These are phyloP conservation scores for Gobio gobio DNA, from an alignment of 2,113 vertebrate genomes.

Conservation along the genomic window DNA sequence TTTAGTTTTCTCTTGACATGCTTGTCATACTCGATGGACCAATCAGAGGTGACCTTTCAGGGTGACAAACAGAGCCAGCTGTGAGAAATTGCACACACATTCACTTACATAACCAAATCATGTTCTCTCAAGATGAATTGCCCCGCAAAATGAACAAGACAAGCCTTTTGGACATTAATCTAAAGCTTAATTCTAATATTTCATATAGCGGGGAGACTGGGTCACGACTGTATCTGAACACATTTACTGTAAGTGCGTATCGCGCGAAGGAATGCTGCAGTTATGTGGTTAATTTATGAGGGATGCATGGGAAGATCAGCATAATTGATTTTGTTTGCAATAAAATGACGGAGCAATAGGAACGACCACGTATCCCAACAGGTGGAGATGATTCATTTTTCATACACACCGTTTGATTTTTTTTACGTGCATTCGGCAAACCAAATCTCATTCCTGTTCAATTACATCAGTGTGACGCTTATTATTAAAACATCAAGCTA, in stretches of 20 bases:
- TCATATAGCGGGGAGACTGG: constrained; percentile 27
- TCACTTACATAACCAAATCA: constrained; percentile 56
- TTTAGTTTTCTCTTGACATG: constrained; percentile 36
- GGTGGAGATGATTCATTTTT: constrained; percentile 36
- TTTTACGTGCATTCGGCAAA: constrained; percentile 6
- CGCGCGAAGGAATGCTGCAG: not conserved
- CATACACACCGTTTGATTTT: not conserved
- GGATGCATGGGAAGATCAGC: constrained; percentile 1
- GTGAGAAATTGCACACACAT: constrained; percentile 53
- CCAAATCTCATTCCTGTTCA: constrained; percentile 30
- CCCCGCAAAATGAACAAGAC: constrained; percentile 54
- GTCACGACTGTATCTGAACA: constrained; percentile 9
- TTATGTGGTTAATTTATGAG: constrained; percentile 30
- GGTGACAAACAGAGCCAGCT: constrained; percentile 51
- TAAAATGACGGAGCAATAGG: constrained; percentile 33
- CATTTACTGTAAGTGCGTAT: constrained; percentile 7
- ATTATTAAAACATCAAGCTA: constrained; percentile 58
- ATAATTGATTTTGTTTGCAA: constrained; percentile 39
- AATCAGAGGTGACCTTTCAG: constrained; percentile 54
- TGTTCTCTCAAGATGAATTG: constrained; percentile 57
- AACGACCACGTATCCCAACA: not conserved
- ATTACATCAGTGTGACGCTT: constrained; percentile 44
- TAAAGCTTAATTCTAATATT: constrained; percentile 59
- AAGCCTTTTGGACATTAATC: constrained; percentile 58
- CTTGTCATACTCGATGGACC: constrained; percentile 38